These are phyloP conservation scores for Xenops minutus DNA, from an alignment of 2,797 vertebrate genomes.

Conservation along the genomic window DNA sequence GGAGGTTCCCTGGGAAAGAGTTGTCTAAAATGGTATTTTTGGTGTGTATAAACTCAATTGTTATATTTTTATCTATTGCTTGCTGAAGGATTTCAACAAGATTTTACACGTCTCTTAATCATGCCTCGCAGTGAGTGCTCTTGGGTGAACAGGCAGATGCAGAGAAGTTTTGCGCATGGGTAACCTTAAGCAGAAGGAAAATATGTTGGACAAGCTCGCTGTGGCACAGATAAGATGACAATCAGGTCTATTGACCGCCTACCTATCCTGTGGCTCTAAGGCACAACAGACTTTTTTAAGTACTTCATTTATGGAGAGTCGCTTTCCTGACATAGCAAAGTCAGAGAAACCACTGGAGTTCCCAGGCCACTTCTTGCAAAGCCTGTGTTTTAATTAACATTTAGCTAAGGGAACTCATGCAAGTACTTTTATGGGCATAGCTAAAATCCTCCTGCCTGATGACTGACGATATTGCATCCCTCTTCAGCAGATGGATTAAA, in stretches of 20 bases:
- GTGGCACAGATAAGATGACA: background rate
- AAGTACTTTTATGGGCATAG: slow-evolving; percentile 48
- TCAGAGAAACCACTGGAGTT: background rate
- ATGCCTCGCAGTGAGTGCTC: background rate
- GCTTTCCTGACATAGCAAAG: background rate
- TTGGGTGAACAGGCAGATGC: background rate
- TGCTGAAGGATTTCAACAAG: background rate
- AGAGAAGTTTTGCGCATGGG: background rate
- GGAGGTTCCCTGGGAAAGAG: background rate
- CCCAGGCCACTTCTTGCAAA: slow-evolving; percentile 24
- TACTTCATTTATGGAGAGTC: background rate
- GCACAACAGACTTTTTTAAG: background rate
- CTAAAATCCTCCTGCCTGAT: slow-evolving; percentile 41
- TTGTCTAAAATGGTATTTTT: background rate
- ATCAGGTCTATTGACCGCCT: background rate
- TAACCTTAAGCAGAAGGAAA: background rate
- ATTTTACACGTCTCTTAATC: background rate
- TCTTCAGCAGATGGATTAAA: slow-evolving; percentile 57
- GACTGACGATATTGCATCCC: background rate
- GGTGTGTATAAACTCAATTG: background rate
- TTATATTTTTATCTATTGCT: background rate
- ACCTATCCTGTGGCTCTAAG: background rate
- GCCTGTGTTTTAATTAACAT: slow-evolving; percentile 62
- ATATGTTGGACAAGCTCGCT: background rate
- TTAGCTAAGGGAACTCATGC: slow-evolving; percentile 35